phyloP scores from a whole-genome alignment of 2,113 vertebrate species.

The Saiga tatarica region DNA sequence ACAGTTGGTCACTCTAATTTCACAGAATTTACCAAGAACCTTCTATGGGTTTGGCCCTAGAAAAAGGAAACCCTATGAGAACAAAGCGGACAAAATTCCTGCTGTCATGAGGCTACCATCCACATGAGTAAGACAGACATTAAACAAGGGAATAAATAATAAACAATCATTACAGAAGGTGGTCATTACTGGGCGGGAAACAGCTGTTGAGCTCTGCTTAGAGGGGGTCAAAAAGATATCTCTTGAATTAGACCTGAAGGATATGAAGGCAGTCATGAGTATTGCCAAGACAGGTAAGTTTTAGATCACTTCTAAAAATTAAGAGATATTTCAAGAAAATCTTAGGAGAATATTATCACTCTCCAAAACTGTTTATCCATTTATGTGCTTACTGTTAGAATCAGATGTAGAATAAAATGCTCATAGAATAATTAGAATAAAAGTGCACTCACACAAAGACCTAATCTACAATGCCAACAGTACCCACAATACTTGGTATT shows the following conservation, averaged over 20 bases:
- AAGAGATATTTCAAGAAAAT: not conserved
- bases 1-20: not conserved
- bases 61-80: not conserved
- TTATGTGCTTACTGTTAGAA: constrained; percentile 14
- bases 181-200: not conserved
- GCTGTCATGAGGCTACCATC: not conserved
- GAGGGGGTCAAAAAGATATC: not conserved
- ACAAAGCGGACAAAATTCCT: not conserved
- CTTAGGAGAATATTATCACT: not conserved
- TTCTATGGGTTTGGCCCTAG: not conserved
- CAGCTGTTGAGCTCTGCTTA: not conserved
- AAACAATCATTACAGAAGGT: not conserved
- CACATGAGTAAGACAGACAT: not conserved
- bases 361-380: not conserved
- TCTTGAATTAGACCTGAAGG: not conserved
- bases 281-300: not conserved
- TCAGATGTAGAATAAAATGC: not conserved
- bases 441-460: not conserved
- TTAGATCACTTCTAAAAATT: not conserved
- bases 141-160: not conserved
- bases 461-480: not conserved
- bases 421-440: not conserved
- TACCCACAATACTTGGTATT: not conserved
- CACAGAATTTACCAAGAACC: not conserved
- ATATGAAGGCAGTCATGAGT: not conserved